phyloP scores from a whole-genome alignment of 2,888 invertebrate genomes.

The Oxyscelio sp. region DNA sequence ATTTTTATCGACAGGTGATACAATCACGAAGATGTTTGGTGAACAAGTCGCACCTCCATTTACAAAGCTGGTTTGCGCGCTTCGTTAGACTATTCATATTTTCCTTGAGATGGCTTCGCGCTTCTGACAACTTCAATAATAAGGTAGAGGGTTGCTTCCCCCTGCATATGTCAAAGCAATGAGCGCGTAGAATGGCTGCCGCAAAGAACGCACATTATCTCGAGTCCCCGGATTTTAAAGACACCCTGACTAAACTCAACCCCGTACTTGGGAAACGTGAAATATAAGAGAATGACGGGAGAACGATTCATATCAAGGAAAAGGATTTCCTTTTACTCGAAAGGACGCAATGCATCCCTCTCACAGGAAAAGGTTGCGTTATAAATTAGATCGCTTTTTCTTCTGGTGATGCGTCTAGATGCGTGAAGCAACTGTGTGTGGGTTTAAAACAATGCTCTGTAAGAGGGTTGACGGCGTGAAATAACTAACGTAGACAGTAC shows the following conservation, averaged over 20 bases:
- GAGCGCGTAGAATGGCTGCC: conserved; percentile 50
- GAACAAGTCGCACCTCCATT: conserved; percentile 33
- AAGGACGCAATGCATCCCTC: conserved; percentile 19
- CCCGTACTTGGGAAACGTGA: conserved; percentile 24
- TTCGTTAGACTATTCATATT: conserved; percentile 56
- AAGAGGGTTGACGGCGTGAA: conserved; percentile 23
- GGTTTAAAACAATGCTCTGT: conserved; percentile 2
- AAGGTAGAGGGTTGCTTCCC: conserved; percentile 67
- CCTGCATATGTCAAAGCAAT: conserved; percentile 40
- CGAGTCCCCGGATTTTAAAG: conserved; percentile 68
- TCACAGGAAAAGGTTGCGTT: conserved; percentile 40
- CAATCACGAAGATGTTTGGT: neutral
- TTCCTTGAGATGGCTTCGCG: conserved; percentile 37
- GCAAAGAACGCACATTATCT: conserved; percentile 69
- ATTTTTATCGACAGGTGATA: neutral
- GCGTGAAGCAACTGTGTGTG: conserved; percentile 22
- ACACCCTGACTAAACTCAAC: conserved; percentile 19
- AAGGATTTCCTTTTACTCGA: conserved; percentile 11
- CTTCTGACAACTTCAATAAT: conserved; percentile 66
- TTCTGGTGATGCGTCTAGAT: conserved; percentile 12
- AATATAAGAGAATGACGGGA: conserved; percentile 44
- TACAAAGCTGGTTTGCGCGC: conserved; percentile 47
- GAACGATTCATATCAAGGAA: conserved; percentile 42
- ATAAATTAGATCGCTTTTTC: conserved; percentile 60
- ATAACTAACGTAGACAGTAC: no score